phyloP scores from a whole-genome alignment of 1,140 invertebrate genomes.

The Hypothenemus hampei region DNA sequence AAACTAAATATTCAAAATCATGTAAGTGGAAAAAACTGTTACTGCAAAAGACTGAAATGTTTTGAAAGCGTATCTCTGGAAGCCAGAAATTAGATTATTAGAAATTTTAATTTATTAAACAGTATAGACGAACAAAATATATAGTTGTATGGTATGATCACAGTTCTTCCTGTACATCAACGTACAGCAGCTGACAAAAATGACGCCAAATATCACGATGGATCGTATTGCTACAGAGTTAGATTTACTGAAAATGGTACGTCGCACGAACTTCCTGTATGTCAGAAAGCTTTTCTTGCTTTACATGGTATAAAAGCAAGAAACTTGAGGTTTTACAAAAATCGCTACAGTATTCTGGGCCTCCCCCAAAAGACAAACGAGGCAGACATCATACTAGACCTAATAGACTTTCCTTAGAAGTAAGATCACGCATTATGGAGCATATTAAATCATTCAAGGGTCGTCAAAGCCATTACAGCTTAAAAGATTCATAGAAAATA shows the following conservation, averaged over 20 bases:
- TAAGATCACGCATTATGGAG: background rate
- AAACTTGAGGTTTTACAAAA: too few species aligned
- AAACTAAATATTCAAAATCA: conserved; percentile 3
- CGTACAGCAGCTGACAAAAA: conserved; percentile 10
- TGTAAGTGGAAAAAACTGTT: conserved; percentile 4
- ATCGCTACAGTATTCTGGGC: too few species aligned
- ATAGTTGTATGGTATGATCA: conserved; percentile 22
- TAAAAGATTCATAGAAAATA: background rate
- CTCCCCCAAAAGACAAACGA: background rate
- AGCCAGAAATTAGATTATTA: conserved; percentile 1
- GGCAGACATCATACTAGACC: background rate
- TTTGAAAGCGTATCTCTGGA: conserved; percentile 5
- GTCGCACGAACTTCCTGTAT: background rate
- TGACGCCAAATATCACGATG: background rate
- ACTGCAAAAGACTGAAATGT: conserved; percentile 16
- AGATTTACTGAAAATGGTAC: background rate
- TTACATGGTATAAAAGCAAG: too few species aligned
- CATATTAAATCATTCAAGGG: background rate
- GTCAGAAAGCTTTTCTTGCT: too few species aligned
- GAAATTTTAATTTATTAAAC: conserved; percentile 9
- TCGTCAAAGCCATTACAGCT: background rate
- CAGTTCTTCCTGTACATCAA: background rate
- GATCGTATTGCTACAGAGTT: background rate
- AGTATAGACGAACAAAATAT: conserved; percentile 19
- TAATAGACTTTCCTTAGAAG: background rate